Base-by-base conservation (phyloP, 1,140 invertebrate genomes). In the Liolophura sinensis region DNA sequence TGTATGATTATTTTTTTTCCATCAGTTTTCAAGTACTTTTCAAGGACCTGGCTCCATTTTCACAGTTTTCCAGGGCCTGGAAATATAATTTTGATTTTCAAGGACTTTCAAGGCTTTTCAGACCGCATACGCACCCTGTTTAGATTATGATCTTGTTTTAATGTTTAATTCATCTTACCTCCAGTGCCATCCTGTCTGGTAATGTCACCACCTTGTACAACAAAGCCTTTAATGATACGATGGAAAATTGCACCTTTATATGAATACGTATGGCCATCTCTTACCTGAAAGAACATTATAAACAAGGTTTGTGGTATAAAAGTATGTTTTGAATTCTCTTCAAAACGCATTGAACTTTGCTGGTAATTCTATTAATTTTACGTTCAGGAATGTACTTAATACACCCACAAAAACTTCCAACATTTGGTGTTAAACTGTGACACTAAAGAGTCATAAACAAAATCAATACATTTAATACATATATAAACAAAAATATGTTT, bases 181-280 rank as follows among this genome's bases (percentile, higher is more conserved):
- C 78, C 83, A 56, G 82, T 83, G 59, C 82, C 82, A 69, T 85
- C 83, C 46, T 81, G 77, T 14, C 71, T 71, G 18, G 76, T 80
- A 60, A 81, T 76, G 62, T 82, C 81, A 55, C 81, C 81, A 54
- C 82, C 82, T 67, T 83, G 81, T 52, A 73, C 64, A 22, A 81
- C 75, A 68, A 84, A 85, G 67, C 83, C 80, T 64, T 77, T 82
- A 54, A 85, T 83, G 51, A 83, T 73, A n/a, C 82, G 69, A 68
- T 84, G 66, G 40, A 73, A 54, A n/a, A 20, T 54, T n/a, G n/a
- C 24, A 5, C 51, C 51, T 54, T 54, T 54, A 24, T 54, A 54
- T 24, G 51, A 20, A 54, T 20, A 24, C 3, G 3, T 54, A n/a
- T 54, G 18, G 51, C 51, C 51, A 54, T 54, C 12, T 54, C 3